Conservation (phyloP, 2,797 vertebrate species). For the Urosaurus nigricauda region DNA sequence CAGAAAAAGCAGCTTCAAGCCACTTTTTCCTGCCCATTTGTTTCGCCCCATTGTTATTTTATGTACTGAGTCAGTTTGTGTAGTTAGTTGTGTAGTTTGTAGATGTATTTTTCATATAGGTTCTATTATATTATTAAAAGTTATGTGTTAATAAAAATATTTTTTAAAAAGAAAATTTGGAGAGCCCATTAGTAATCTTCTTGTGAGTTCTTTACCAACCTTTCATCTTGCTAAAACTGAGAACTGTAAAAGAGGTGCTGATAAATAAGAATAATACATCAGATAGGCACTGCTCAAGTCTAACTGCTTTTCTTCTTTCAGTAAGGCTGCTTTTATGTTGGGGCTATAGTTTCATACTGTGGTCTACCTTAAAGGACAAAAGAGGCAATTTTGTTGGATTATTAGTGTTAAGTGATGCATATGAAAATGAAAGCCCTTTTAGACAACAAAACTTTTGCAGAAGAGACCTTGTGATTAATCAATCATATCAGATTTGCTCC, state of each 20-base stretch:
- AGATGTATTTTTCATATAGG: too few species aligned
- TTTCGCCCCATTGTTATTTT: too few species aligned
- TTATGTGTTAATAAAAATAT: too few species aligned
- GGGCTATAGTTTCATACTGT: not conserved
- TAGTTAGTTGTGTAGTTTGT: too few species aligned
- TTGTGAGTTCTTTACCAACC: slow-evolving; percentile 12
- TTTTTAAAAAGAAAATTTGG: not conserved
- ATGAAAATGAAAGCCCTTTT: slow-evolving; percentile 20
- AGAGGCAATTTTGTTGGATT: not conserved
- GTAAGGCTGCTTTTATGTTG: not conserved
- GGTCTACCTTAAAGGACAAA: not conserved
- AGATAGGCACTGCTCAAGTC: not conserved
- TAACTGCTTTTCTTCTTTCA: not conserved
- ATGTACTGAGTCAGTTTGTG: too few species aligned
- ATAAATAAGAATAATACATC: not conserved
- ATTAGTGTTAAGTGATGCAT: slow-evolving; percentile 11
- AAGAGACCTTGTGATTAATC: slow-evolving; percentile 43
- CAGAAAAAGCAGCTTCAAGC: too few species aligned
- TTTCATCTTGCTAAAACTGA: slow-evolving; percentile 8
- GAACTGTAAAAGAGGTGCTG: not conserved
- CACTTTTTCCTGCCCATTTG: too few species aligned
- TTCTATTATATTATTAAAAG: too few species aligned
- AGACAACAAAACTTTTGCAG: slow-evolving; percentile 32
- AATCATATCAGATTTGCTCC: slow-evolving; percentile 26
- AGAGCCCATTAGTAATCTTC: not conserved